A percentile compares a stretch with the other conserved stretches of the same genome.
Evolutionary conservation across 2,888 invertebrate species (phyloP).

Genomic region (Volucella zonaria): DNA sequence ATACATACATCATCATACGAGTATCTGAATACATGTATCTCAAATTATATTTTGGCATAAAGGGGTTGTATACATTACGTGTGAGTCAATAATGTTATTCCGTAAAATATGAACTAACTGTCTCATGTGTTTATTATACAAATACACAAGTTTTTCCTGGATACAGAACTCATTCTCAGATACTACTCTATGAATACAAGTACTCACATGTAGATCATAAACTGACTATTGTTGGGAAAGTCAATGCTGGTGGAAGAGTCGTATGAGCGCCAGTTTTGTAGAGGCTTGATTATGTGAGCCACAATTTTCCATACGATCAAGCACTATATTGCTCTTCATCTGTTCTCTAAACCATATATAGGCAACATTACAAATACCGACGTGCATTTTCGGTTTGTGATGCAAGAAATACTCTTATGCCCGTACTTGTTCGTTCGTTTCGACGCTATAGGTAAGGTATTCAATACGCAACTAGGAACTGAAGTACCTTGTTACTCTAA

Average conservation of each 20-base stretch:
- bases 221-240: slow-evolving; percentile 8
- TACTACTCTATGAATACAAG: slow-evolving; percentile 19
- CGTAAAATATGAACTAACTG: slow-evolving; percentile 69
- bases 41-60: slow-evolving; percentile 35
- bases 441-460: slow-evolving; percentile 56
- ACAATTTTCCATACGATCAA: slow-evolving; percentile 48
- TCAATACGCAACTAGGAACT: slow-evolving; percentile 54
- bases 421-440: slow-evolving; percentile 66
- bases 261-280: slow-evolving; percentile 2
- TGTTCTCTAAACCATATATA: slow-evolving; percentile 61
- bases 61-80: slow-evolving; percentile 62
- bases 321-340: slow-evolving; percentile 65
- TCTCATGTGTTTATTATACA: slow-evolving; percentile 50
- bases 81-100: slow-evolving; percentile 71
- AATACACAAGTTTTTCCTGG: slow-evolving; percentile 27
- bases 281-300: slow-evolving; percentile 42
- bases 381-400: slow-evolving; percentile 55
- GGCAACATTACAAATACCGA: slow-evolving; percentile 49
- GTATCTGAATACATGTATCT: slow-evolving; percentile 14
- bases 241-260: not conserved
- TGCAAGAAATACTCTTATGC: slow-evolving; percentile 47
- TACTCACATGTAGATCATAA: slow-evolving; percentile 34
- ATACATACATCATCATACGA: slow-evolving; percentile 8
- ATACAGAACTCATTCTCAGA: slow-evolving; percentile 53
- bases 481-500: slow-evolving; percentile 56